Evolutionary conservation across 37 sponge, comb jelly and placozoan genomes (phyloP), one percentile per base, ranked within the genome.

Genomic region (Oopsacas minuta): DNA sequence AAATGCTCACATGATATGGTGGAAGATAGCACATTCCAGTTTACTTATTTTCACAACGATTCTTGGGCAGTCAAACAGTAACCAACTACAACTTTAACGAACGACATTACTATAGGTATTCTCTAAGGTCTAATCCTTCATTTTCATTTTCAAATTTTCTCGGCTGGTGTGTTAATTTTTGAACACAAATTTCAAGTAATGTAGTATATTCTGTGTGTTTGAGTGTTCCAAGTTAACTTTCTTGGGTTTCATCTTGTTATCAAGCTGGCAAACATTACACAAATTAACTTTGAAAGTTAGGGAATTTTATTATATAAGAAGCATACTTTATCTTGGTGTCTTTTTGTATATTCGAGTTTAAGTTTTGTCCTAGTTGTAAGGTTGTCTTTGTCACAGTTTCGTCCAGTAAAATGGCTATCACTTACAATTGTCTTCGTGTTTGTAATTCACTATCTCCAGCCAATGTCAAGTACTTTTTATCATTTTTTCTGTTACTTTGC

Each of bases 221-320:
- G 75, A 61, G 75, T 61, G 75, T 61, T 61, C 30, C 32, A n/a
- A 61, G 75, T 61, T 61, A 25, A 61, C 75, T 61, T 61, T 61
- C 30, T 61, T 61, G 20, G 20, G 75, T 5, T 3, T 10, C 30
- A 7, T 25, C 75, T 61, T 10, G 75, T 61, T 25, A 61, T 61
- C 75, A 61, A 61, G 75, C 75, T 61, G 75, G 20, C 30, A 61
- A 32, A 61, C 75, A 61, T n/a, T n/a, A 61, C 5, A 42, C 75
- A 61, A 61, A 61, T 61, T 61, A 61, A 61, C 75, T 61, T 61
- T 61, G 75, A 61, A 61, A 61, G 75, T 61, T 61, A 61, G 75
- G 20, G 75, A 61, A 61, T 61, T 61, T 61, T 61, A 61, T 42
- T 42, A 42, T 42, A 17, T 42, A 61, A n/a, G 30, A 61, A 61